Conservation (phyloP, 2,888 invertebrate genomes). For the Patella depressa region DNA sequence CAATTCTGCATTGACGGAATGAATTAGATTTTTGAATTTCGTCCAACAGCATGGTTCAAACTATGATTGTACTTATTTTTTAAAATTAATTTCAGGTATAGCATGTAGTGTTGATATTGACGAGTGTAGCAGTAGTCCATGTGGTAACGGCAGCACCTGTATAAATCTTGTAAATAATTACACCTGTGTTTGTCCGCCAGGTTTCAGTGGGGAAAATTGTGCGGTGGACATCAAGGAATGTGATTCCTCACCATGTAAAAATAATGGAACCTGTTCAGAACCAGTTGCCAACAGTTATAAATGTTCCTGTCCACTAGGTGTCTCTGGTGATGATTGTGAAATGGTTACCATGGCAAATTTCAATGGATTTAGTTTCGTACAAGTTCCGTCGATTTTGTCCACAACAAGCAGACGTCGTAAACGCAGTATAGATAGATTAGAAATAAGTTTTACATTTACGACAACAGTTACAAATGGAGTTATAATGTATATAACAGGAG, state of each 20-base stretch:
- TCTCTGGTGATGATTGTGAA: constrained; percentile 55
- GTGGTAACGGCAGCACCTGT: constrained; percentile 39
- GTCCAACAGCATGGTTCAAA: no score
- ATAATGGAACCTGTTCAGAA: constrained; percentile 92
- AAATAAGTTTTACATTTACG: constrained; percentile 46
- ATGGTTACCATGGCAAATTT: constrained; percentile 57
- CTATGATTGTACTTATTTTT: no score
- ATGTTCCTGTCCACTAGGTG: constrained; percentile 58
- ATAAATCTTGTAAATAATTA: constrained; percentile 34
- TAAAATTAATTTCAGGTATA: constrained; percentile 13
- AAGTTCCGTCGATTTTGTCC: constrained; percentile 34
- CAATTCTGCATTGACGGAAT: no score
- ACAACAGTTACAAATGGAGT: constrained; percentile 55
- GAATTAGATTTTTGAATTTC: no score
- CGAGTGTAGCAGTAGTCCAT: constrained; percentile 40
- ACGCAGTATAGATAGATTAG: constrained; percentile 14
- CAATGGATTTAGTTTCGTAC: constrained; percentile 46
- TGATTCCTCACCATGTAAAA: constrained; percentile 83
- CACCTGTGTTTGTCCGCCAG: constrained; percentile 35
- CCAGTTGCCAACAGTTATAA: constrained; percentile 79
- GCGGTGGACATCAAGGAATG: constrained; percentile 47
- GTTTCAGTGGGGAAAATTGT: constrained; percentile 45
- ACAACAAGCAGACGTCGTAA: constrained; percentile 24
- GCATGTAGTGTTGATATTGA: constrained; percentile 40
- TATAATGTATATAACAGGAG: constrained; percentile 54